phyloP scores from a whole-genome alignment of 1,140 invertebrate genomes.

The Heliconius himera region DNA sequence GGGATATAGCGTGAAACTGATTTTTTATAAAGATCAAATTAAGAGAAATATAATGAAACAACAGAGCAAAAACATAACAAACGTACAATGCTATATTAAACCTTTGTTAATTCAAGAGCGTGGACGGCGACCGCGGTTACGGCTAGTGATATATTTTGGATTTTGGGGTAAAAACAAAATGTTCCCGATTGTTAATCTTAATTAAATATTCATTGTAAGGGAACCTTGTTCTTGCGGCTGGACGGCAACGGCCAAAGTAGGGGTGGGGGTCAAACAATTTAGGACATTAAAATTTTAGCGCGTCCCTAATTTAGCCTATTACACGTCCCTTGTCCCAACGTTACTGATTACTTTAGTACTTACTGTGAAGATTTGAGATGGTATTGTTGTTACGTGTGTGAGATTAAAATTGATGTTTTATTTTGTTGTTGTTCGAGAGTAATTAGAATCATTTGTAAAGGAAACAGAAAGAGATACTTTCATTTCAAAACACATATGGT shows the following conservation, averaged over 20 bases:
- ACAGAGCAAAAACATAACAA: conserved; percentile 6
- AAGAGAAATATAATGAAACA: not conserved
- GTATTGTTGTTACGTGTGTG: not conserved
- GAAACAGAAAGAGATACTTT: not conserved
- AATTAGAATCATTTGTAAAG: not conserved
- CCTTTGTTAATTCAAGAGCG: not conserved
- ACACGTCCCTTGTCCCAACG: not conserved
- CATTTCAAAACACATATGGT: too few relatives aligned
- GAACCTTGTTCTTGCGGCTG: conserved; percentile 18
- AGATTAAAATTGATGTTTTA: not conserved
- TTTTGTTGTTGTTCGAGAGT: not conserved
- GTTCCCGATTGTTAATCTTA: conserved; percentile 55
- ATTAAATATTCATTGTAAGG: conserved; percentile 50
- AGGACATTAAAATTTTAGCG: conserved; percentile 24
- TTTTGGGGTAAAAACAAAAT: conserved; percentile 38
- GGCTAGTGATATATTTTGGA: conserved; percentile 38
- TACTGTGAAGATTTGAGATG: not conserved
- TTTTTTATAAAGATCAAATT: not conserved
- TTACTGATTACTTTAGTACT: conserved; percentile 3
- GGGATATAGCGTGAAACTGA: too few relatives aligned
- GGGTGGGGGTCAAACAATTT: conserved; percentile 22
- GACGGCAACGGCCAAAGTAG: not conserved
- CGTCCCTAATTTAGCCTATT: conserved; percentile 27
- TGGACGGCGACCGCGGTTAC: conserved; percentile 22
- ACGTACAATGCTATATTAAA: not conserved